Evolutionary conservation across 2,797 vertebrate genomes (phyloP).

Genomic region (Labeo calbasu): DNA sequence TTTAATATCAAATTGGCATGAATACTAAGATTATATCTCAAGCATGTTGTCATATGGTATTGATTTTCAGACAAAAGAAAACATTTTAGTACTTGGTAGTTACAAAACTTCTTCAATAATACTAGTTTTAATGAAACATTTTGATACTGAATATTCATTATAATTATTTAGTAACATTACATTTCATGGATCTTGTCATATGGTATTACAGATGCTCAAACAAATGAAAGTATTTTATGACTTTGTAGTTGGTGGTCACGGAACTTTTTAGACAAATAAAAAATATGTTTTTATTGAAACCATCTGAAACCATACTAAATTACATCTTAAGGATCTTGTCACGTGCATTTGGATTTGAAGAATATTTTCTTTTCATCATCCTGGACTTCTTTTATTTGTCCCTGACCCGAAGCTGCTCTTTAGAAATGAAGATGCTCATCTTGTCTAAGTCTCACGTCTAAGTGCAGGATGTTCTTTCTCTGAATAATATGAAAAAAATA

Average conservation of each 20-base stretch:
- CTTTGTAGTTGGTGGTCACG: neutral
- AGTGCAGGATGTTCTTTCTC: constrained; percentile 10
- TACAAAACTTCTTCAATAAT: neutral
- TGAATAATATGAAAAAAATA: constrained; percentile 11
- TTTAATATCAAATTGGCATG: too few relatives aligned
- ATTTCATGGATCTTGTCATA: neutral
- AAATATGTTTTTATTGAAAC: neutral
- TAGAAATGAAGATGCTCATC: neutral
- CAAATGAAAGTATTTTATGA: neutral
- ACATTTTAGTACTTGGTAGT: neutral
- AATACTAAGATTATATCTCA: too few relatives aligned
- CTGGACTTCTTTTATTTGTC: constrained; percentile 6
- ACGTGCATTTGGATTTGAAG: neutral
- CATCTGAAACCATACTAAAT: too few relatives aligned
- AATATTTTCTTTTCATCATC: constrained; percentile 1
- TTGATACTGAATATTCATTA: neutral
- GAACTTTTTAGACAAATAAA: neutral
- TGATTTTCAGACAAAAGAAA: neutral
- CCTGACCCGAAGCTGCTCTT: constrained; percentile 3
- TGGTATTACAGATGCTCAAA: neutral
- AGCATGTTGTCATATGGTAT: neutral
- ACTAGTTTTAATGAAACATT: neutral
- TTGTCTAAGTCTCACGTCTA: neutral
- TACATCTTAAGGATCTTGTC: neutral
- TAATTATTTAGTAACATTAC: neutral